A percentile compares a stretch with the other conserved stretches of the same genome.
Conservation (phyloP, 1,140 invertebrate species). For the Schlechtendalia chinensis region DNA sequence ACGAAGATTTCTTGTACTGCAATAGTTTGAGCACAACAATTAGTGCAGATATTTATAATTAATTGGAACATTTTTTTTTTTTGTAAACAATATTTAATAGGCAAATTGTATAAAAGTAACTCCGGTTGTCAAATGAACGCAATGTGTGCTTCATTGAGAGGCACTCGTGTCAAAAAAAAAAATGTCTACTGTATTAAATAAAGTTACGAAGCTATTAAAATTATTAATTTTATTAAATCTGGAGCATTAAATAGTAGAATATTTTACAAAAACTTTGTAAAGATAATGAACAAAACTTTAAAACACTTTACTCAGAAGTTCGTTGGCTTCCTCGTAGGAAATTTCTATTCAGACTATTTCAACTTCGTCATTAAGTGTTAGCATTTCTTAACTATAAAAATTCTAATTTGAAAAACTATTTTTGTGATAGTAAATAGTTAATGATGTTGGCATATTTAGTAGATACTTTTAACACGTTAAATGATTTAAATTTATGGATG, state of each 20-base stretch:
- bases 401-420: neutral
- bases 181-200: too few species aligned
- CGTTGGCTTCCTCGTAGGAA: constrained; percentile 56
- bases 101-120: constrained; percentile 21
- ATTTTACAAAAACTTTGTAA: constrained; percentile 54
- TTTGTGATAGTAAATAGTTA: constrained; percentile 14
- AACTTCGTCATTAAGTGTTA: constrained; percentile 54
- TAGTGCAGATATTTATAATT: constrained; percentile 6
- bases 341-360: constrained; percentile 55
- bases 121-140: constrained; percentile 40
- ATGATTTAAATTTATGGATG: too few species aligned
- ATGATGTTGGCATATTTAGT: constrained; percentile 20
- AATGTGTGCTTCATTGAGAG: constrained; percentile 50
- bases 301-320: constrained; percentile 55
- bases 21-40: neutral
- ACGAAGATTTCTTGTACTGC: constrained; percentile 28
- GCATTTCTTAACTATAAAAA: constrained; percentile 4
- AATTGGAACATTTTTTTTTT: constrained; percentile 13
- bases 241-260: constrained; percentile 45
- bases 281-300: constrained; percentile 55
- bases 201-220: constrained; percentile 47
- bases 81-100: constrained; percentile 9
- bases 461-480: too few species aligned
- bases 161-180: constrained; percentile 42
- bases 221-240: constrained; percentile 52